Base-by-base conservation (phyloP, 2,113 vertebrate species). In the Pelecanoides urinatrix region DNA sequence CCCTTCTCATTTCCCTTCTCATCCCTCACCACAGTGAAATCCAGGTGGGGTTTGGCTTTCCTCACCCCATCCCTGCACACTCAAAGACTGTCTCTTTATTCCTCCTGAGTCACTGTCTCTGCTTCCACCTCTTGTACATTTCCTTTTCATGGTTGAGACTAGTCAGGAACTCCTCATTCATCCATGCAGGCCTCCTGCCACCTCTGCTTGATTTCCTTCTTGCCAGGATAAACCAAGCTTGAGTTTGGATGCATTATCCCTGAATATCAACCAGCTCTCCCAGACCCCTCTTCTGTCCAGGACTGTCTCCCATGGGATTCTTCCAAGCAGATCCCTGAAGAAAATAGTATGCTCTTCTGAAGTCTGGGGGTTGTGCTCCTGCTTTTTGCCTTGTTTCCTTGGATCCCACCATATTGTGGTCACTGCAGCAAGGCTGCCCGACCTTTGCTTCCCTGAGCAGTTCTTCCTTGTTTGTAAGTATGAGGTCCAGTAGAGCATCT, bases 281-380 rank as follows among this genome's bases (percentile, higher is more conserved):
- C 17, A 34, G 45, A 23, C 6, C 3, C 11, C 14, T 82, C 32
- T 73, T 92, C 6, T 73, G 20, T 84, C 36, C 36, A 45, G 45
- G 45, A 9, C 45, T 45, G 18, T 19, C 45, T 45, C 45, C 45
- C 45, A 45, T 45, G 45, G 16, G 17, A 19, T 70, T n/a, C 14
- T 47, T 44, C n/a, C 50, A 78, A 34, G 53, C 30, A 91, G 7
- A 85, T 15, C 17, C n/a, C 21, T 30, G 26, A 70, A 55, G 55
- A 45, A 73, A 75, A 62, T 1, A 2, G 0, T 40, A 29, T 61
- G 11, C 3, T 78, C 7, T 36, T 30, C 9, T 38, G 45, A 56
- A 61, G 3, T 56, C 5, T 34, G 8, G 5, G 23, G 10, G 16
- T 27, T 78, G 20, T 23, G 14, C 10, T 66, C 34, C 16, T 47